A percentile compares a stretch with the other conserved stretches of the same genome.
phyloP scores from a whole-genome alignment of 2,113 vertebrate species.

The Dromiciops gliroides region DNA sequence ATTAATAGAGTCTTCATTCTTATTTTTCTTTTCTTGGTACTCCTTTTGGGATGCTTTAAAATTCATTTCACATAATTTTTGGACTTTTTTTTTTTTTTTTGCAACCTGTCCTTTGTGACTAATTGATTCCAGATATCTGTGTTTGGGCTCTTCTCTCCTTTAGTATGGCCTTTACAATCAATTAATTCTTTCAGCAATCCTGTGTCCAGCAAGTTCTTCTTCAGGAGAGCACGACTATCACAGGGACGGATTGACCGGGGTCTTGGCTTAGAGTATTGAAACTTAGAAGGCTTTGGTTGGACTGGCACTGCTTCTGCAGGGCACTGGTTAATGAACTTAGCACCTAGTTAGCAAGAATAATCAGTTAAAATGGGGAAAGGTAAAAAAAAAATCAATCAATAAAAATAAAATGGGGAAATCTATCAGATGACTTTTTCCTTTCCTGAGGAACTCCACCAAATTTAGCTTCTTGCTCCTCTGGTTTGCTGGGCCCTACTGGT shows the following conservation, averaged over 20 bases:
- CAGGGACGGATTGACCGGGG: not conserved
- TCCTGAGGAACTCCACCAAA: not conserved
- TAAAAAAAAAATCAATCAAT: too few relatives aligned
- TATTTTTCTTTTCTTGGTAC: slow-evolving; percentile 17
- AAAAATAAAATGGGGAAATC: not conserved
- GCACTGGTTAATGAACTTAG: not conserved
- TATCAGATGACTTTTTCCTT: not conserved
- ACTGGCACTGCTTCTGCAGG: not conserved
- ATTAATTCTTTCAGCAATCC: slow-evolving; percentile 18
- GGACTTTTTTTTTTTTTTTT: slow-evolving; percentile 6
- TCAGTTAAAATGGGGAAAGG: not conserved
- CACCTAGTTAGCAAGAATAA: not conserved
- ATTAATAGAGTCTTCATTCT: slow-evolving; percentile 6
- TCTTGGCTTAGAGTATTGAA: not conserved
- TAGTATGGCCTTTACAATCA: not conserved
- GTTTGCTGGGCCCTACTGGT: not conserved
- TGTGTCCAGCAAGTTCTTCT: not conserved
- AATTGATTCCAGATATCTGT: slow-evolving; percentile 26
- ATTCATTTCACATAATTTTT: slow-evolving; percentile 4
- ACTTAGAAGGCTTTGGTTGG: not conserved
- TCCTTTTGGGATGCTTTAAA: slow-evolving; percentile 25
- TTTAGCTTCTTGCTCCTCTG: not conserved
- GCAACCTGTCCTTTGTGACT: not conserved
- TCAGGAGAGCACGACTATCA: not conserved
- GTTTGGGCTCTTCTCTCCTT: slow-evolving; percentile 44